Evolutionary conservation across 1,140 invertebrate species (phyloP).

Genomic region (Globodera rostochiensis): DNA sequence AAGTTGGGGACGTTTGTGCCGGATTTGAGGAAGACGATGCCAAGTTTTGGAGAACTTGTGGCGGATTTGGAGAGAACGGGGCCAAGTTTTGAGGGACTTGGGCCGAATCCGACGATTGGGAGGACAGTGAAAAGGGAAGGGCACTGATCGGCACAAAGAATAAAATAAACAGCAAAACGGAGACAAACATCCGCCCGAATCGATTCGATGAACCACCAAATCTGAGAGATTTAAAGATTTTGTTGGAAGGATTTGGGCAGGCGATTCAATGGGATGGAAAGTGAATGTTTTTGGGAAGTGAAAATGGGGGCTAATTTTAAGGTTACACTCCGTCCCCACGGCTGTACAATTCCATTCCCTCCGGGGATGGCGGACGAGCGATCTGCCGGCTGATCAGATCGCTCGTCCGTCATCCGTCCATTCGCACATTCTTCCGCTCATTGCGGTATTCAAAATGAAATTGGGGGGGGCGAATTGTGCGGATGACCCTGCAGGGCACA

Average conservation of each 20-base stretch:
- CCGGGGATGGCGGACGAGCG: background rate
- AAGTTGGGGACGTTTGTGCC: background rate
- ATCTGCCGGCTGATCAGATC: background rate
- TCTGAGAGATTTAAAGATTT: background rate
- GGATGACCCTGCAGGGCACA: background rate
- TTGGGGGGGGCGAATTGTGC: background rate
- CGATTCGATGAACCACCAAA: background rate
- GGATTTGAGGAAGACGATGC: background rate
- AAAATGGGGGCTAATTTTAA: conserved; percentile 15
- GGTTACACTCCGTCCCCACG: background rate
- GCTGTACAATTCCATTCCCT: background rate
- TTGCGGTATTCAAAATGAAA: background rate
- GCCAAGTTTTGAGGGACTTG: background rate
- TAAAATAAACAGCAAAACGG: background rate
- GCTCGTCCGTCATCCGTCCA: background rate
- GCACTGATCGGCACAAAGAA: background rate
- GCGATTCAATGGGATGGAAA: background rate
- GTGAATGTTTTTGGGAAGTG: conserved; percentile 1
- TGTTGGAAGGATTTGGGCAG: background rate
- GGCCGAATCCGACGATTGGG: background rate
- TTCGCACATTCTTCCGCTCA: background rate
- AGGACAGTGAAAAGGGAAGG: background rate
- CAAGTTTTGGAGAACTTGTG: too few relatives aligned
- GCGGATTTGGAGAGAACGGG: background rate
- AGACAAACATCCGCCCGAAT: background rate